These are phyloP conservation scores for Ptychochromis oligacanthus DNA, from an alignment of 2,113 vertebrate species.

Conservation along the genomic window DNA sequence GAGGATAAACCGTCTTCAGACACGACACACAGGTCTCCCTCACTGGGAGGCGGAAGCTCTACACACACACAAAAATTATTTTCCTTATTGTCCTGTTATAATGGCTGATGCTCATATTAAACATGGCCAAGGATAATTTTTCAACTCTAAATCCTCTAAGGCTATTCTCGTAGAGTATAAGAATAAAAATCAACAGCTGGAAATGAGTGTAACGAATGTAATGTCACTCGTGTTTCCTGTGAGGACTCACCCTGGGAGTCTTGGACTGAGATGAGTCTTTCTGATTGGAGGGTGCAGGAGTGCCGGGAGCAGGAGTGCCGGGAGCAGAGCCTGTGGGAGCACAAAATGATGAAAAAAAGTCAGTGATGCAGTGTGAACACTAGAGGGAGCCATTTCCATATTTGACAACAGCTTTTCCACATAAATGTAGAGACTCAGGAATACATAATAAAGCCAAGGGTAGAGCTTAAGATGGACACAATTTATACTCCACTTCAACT, in stretches of 20 bases:
- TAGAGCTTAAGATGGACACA: fast-evolving
- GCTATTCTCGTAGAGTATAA: no score
- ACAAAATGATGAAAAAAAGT: neutral
- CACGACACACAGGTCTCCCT: conserved; percentile 91
- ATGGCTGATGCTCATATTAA: no score
- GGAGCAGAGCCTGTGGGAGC: conserved; percentile 41
- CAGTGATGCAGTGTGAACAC: conserved; percentile 7
- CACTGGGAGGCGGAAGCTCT: conserved; percentile 88
- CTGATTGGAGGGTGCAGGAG: conserved; percentile 34
- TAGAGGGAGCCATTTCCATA: conserved; percentile 43
- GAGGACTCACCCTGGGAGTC: conserved; percentile 63
- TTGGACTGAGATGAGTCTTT: conserved; percentile 69
- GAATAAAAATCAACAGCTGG: no score
- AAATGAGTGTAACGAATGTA: neutral
- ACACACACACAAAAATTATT: neutral
- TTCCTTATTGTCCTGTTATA: neutral
- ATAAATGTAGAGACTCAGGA: no score
- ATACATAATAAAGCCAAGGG: neutral
- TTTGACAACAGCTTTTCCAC: neutral
- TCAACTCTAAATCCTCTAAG: no score
- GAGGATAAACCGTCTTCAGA: conserved; percentile 94
- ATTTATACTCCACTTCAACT: fast-evolving
- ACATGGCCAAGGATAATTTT: no score
- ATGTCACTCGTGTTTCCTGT: neutral
- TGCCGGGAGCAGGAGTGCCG: conserved; percentile 7